Percentiles rank a stretch among this genome's conserved stretches.
Conservation (phyloP, 1,140 invertebrate genomes). For the Scaptomyza pallida region DNA sequence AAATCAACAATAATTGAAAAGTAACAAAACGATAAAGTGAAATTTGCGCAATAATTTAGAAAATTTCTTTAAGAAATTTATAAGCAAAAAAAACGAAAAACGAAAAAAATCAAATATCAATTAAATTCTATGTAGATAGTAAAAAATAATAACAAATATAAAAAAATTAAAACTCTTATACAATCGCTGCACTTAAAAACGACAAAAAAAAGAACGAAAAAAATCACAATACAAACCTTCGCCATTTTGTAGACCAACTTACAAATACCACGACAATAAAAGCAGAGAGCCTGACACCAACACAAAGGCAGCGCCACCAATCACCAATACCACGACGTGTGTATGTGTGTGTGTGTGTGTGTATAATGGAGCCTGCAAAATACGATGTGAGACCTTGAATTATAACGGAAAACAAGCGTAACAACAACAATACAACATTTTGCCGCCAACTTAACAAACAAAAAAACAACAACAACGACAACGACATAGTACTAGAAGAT, state of each 20-base stretch:
- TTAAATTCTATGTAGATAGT: slow-evolving; percentile 38
- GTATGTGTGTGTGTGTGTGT: background rate
- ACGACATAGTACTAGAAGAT: slow-evolving; percentile 6
- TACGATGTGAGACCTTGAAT: slow-evolving; percentile 45
- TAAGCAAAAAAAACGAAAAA: slow-evolving; percentile 51
- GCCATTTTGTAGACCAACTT: slow-evolving; percentile 27
- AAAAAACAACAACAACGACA: background rate
- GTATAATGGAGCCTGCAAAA: slow-evolving; percentile 8
- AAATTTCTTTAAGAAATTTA: slow-evolving; percentile 73
- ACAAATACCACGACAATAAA: slow-evolving; percentile 27
- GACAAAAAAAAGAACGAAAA: slow-evolving; percentile 16
- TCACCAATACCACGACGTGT: slow-evolving; percentile 22
- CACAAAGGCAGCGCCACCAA: slow-evolving; percentile 1
- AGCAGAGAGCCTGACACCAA: background rate
- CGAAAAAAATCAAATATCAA: slow-evolving; percentile 24
- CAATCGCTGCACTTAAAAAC: background rate
- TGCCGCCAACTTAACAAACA: slow-evolving; percentile 38
- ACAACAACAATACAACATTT: slow-evolving; percentile 13
- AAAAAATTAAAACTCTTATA: slow-evolving; percentile 16
- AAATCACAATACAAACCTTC: slow-evolving; percentile 8
- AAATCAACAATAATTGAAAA: slow-evolving; percentile 34
- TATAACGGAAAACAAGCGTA: slow-evolving; percentile 36
- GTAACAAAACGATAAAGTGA: slow-evolving; percentile 43
- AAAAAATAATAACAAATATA: slow-evolving; percentile 30
- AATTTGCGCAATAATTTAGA: slow-evolving; percentile 75